Conservation (phyloP, 2,113 vertebrate genomes). For the Corapipo altera region DNA sequence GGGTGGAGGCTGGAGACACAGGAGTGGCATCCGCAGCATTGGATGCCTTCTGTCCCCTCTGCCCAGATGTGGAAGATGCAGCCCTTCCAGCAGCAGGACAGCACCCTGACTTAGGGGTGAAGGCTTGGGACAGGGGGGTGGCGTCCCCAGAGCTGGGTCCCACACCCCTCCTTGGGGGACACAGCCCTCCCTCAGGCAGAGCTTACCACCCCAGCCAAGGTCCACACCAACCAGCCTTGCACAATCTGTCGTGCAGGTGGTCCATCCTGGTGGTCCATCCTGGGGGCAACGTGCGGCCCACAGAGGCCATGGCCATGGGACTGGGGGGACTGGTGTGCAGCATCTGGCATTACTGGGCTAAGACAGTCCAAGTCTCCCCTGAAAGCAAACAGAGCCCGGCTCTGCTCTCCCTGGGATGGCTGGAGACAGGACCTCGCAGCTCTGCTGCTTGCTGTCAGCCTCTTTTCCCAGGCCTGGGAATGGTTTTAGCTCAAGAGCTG, state of each 20-base stretch:
- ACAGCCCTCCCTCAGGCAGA: not conserved
- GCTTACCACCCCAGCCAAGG: accelerated
- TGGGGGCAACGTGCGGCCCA: accelerated
- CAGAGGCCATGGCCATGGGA: accelerated
- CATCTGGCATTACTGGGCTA: not conserved
- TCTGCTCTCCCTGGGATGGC: accelerated
- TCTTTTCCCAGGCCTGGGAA: not conserved
- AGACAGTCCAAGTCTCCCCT: not conserved
- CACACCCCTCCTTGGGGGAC: accelerated
- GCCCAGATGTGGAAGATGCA: accelerated
- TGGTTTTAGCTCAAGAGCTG: accelerated
- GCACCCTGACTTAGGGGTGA: not conserved
- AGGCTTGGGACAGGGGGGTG: not conserved
- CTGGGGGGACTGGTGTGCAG: accelerated
- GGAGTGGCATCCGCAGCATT: not conserved
- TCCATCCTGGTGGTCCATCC: not conserved
- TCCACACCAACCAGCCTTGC: not conserved
- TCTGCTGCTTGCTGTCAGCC: not conserved
- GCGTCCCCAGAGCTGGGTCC: not conserved
- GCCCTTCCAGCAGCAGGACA: not conserved
- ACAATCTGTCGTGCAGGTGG: accelerated
- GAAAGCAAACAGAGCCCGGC: not conserved
- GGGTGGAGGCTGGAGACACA: not conserved
- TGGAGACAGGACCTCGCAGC: not conserved
- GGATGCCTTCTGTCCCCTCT: not conserved